These are phyloP conservation scores for Meandrusa payeni DNA, from an alignment of 2,888 invertebrate genomes.

Conservation along the genomic window DNA sequence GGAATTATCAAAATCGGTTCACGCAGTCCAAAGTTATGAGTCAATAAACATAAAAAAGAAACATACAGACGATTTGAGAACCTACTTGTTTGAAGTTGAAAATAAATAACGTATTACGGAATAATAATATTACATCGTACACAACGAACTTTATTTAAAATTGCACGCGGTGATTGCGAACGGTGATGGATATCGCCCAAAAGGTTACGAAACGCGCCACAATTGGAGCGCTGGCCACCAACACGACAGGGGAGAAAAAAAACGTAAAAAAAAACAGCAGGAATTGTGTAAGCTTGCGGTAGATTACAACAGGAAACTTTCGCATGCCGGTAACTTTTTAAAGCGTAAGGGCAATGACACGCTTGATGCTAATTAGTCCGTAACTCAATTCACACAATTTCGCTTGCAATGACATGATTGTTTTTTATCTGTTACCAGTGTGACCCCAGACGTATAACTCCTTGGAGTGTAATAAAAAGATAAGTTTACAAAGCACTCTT, in stretches of 20 bases:
- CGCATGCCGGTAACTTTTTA: constrained; percentile 21
- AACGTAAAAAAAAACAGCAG: constrained; percentile 33
- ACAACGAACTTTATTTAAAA: constrained; percentile 2
- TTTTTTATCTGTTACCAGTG: constrained; percentile 38
- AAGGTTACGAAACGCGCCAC: constrained; percentile 40
- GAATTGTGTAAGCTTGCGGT: constrained; percentile 40
- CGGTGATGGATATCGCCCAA: constrained; percentile 35
- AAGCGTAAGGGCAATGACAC: constrained; percentile 31
- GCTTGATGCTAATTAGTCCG: constrained; percentile 29
- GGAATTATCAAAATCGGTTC: too few relatives aligned
- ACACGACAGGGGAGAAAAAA: constrained; percentile 35
- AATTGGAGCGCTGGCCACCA: constrained; percentile 39
- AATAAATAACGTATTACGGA: constrained; percentile 25
- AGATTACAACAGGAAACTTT: constrained; percentile 34
- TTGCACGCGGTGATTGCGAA: constrained; percentile 30
- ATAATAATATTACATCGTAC: constrained; percentile 7
- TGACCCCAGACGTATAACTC: constrained; percentile 28
- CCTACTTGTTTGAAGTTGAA: too few relatives aligned
- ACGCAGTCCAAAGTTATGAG: too few relatives aligned
- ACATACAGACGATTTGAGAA: too few relatives aligned
- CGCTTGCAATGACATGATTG: constrained; percentile 35
- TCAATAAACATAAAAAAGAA: too few relatives aligned
- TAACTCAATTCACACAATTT: constrained; percentile 31
- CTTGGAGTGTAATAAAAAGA: constrained; percentile 32
- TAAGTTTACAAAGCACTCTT: constrained; percentile 40